Conservation (phyloP, 1,140 invertebrate species). For the Drosophila mauritiana region DNA sequence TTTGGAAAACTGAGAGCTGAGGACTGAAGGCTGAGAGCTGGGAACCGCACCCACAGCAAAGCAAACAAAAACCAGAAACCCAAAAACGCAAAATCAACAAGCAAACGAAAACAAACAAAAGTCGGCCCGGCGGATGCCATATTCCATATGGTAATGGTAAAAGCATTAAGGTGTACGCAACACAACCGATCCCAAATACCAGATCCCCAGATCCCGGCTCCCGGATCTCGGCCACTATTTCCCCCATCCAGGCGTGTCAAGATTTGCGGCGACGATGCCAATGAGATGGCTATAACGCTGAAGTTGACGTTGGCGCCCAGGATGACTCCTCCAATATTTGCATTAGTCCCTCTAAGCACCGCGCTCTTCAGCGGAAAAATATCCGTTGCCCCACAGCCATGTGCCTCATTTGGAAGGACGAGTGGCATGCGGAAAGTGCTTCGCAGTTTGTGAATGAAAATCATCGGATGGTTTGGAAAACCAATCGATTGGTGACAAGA, state of each 20-base stretch:
- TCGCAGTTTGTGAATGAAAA: background rate
- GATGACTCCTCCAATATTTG: slow-evolving; percentile 73
- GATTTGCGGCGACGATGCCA: slow-evolving; percentile 68
- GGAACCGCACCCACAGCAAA: slow-evolving; percentile 35
- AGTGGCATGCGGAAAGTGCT: background rate
- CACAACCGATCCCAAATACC: slow-evolving; percentile 20
- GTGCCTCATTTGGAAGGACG: slow-evolving; percentile 28
- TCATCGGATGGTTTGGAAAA: background rate
- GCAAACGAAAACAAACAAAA: slow-evolving; percentile 53
- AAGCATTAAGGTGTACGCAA: slow-evolving; percentile 72
- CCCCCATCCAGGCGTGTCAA: slow-evolving; percentile 43
- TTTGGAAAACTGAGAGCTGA: slow-evolving; percentile 8
- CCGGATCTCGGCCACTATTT: background rate
- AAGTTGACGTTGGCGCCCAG: slow-evolving; percentile 32
- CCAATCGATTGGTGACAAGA: background rate
- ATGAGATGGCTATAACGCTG: slow-evolving; percentile 47
- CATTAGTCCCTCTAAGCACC: slow-evolving; percentile 72
- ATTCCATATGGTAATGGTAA: slow-evolving; percentile 75
- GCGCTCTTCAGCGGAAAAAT: slow-evolving; percentile 53
- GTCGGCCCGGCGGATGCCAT: slow-evolving; percentile 23
- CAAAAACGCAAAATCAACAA: slow-evolving; percentile 78
- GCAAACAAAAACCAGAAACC: slow-evolving; percentile 71
- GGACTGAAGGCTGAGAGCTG: background rate
- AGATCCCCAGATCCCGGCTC: too few relatives aligned
- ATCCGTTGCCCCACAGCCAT: slow-evolving; percentile 58